Base-by-base conservation (phyloP, 2,113 vertebrate genomes). In the Gallinago undulata region DNA sequence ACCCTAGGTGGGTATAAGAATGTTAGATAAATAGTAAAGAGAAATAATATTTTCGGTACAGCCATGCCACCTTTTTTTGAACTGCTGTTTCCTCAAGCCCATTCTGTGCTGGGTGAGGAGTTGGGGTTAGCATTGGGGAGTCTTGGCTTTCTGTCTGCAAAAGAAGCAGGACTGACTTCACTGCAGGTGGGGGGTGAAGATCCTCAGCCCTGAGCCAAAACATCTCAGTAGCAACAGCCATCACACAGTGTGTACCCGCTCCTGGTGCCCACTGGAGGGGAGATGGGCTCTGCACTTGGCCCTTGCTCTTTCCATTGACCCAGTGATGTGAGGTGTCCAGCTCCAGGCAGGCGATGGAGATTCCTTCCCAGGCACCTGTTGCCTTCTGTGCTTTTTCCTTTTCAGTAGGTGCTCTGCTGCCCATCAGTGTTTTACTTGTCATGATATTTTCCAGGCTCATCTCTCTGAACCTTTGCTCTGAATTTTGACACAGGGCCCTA, bases 101-200 rank as follows among this genome's bases (percentile, higher is more conserved):
- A 0, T 70, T 50, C 43, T 35, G n/a, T 72, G 43, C 9, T 31
- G 48, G 7, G 35, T 69, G 62, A 45, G 31, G 11, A 41, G 66
- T 22, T 94, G 55, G 45, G n/a, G 3, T 70, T 86, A 62, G n/a
- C 10, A 1, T 19, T 16, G 22, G 19, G 10, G 10, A 37, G 41
- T 35, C 50, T 76, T 43, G 88, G 17, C 64, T 67, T 50, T 70
- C 50, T 89, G 35, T 84, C 27, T 70, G 64, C 33, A 84, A 90
- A 83, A n/a, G 87, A 89, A 92, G 91, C 80, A 91, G 93, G 77
- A 77, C 80, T 70, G 95, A 94, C 87, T 80, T 84, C 50, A 22
- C n/a, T 83, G 64, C 41, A 37, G 51, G 56, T 4, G 3, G 24
- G 35, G 27, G 27, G 24, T 70, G 59, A 39, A 57, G 73, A 28